phyloP scores from a whole-genome alignment of 2,113 vertebrate species.

The Podarcis muralis region DNA sequence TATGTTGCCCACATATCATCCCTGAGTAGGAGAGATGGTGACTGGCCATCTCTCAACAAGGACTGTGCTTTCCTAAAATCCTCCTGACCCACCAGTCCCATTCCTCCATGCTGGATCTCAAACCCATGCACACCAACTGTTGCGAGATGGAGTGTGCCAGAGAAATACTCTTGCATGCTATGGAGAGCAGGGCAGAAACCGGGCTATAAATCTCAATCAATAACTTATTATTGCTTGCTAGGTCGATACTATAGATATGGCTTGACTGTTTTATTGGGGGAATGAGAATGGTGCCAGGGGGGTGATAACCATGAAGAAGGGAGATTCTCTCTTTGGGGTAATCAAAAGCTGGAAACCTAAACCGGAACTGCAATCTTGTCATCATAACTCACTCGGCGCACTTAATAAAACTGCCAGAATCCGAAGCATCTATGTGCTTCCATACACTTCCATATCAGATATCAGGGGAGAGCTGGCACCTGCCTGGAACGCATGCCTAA shows the following conservation, averaged over 20 bases:
- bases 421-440: neutral
- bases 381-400: neutral
- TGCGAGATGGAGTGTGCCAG: too few relatives aligned
- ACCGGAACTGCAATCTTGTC: neutral
- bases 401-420: constrained; percentile 40
- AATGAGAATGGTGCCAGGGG: neutral
- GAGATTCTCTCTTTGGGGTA: neutral
- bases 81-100: neutral
- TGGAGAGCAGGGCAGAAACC: neutral
- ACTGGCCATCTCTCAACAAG: neutral
- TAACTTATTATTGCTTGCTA: neutral
- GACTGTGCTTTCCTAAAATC: too few relatives aligned
- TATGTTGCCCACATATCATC: too few relatives aligned
- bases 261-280: constrained; percentile 19
- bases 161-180: neutral
- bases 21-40: neutral
- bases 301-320: neutral
- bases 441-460: neutral
- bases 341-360: constrained; percentile 2
- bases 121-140: accelerated
- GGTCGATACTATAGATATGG: constrained; percentile 2
- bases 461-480: constrained; percentile 23
- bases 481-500: constrained; percentile 53
- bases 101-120: accelerated
- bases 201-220: constrained; percentile 15